Evolutionary conservation across 2,888 invertebrate genomes (phyloP).

Genomic region (Amblyjoppa fuscipennis): DNA sequence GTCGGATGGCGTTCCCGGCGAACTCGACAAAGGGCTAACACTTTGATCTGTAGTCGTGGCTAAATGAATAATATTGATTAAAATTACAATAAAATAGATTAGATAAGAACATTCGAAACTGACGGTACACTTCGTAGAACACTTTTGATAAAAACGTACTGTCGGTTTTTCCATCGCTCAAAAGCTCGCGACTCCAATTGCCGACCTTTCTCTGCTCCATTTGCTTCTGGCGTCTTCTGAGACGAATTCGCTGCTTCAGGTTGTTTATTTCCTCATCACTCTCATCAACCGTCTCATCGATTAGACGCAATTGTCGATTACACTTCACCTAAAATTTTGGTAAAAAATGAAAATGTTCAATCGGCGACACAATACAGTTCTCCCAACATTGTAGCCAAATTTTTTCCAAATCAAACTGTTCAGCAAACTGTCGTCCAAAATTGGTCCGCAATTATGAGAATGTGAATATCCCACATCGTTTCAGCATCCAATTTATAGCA

Average conservation of each 20-base stretch:
- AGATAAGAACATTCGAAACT: constrained; percentile 7
- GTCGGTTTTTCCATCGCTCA: constrained; percentile 86
- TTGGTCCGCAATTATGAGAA: background rate
- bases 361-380: background rate
- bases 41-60: constrained; percentile 87
- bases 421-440: background rate
- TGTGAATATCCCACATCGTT: background rate
- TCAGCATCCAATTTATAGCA: background rate
- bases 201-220: constrained; percentile 82
- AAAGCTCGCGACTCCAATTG: constrained; percentile 79
- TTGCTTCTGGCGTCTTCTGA: constrained; percentile 87
- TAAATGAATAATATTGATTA: constrained; percentile 59
- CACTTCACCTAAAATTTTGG: constrained; percentile 86
- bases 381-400: background rate
- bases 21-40: constrained; percentile 86
- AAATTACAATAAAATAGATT: background rate
- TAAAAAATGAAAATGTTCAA: background rate
- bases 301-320: constrained; percentile 85
- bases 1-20: constrained; percentile 85
- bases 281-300: constrained; percentile 86
- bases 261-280: constrained; percentile 90
- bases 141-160: constrained; percentile 80
- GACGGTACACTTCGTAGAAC: background rate
- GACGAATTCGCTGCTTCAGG: constrained; percentile 88
- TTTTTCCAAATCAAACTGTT: background rate